Base-by-base conservation (phyloP, 2,797 vertebrate species). In the Knipowitschia caucasica region DNA sequence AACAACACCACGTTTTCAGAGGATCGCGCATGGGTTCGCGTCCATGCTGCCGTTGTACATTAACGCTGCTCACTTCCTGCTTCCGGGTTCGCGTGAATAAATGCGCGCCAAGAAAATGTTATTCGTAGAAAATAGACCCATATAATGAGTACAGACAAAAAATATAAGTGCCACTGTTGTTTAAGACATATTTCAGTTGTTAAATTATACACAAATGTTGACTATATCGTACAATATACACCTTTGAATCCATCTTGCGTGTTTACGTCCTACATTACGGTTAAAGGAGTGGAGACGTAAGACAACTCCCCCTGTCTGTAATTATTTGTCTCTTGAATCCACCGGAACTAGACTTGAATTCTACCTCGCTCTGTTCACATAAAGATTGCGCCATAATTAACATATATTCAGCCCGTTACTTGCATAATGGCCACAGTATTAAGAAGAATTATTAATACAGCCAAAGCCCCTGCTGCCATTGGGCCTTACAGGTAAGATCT, bases 401-500 rank as follows among this genome's bases (percentile, higher is more conserved):
- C 21, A 50, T 14, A 50, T 14, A 18, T 30, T 47, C 11, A 10
- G 7, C 18, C 14, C 0, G 0, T 11, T 44, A 0, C 3, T 15
- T 5, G 20, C 4, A 81, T 71, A 33, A 95, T 95, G 96, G 73
- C 92, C 4, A 71, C 91, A 0, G 4, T 95, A 0, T 80, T 96
- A 30, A 92, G 88, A 80, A 94, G 75, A 52, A 92, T 98, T 15
- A 90, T 98, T 63, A 86, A 59, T 75, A 91, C 91, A 0, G 7
- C 85, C 0, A 92, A 89, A 46, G 93, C 92, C 10, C 94, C 94
- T 0, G 84, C 82, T 30, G 88, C 94, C 0, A 71, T 95, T 52
- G 95, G 94, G 2, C 92, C 94, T 1, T 99, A 98, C 89, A 98
- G 96, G 96, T 98, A 88, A 86, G 79, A 6, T 8, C 8, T 14